Percentiles rank a stretch among this genome's conserved stretches.
Evolutionary conservation across 1,140 invertebrate species (phyloP).

Genomic region (Lanistes nyassanus): DNA sequence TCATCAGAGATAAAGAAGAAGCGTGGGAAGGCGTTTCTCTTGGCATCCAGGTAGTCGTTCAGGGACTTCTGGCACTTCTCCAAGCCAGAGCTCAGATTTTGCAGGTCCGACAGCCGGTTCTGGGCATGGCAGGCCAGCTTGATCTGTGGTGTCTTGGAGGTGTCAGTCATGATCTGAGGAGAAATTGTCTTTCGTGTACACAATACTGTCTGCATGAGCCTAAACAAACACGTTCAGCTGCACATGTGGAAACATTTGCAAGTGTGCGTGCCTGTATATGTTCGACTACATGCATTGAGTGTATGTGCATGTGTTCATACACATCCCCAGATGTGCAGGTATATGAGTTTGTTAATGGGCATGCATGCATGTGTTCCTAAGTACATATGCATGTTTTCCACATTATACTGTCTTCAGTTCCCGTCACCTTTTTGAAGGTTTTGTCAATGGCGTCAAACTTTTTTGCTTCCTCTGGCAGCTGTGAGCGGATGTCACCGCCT

Average conservation of each 20-base stretch:
- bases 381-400: no score
- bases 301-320: no score
- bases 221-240: no score
- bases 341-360: no score
- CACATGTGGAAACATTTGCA: no score
- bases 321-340: no score
- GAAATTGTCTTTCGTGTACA: no score
- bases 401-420: neutral
- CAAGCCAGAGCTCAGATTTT: constrained; percentile 77
- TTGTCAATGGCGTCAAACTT: constrained; percentile 91
- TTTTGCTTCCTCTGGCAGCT: constrained; percentile 86
- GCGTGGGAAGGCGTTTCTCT: constrained; percentile 85
- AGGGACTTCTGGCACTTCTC: constrained; percentile 92
- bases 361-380: no score
- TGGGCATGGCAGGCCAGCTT: constrained; percentile 78
- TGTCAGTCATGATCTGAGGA: constrained; percentile 82
- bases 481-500: constrained; percentile 83
- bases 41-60: constrained; percentile 88
- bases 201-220: no score
- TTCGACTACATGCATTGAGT: no score
- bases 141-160: constrained; percentile 80
- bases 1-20: constrained; percentile 95
- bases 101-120: constrained; percentile 80
- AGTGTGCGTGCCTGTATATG: no score
- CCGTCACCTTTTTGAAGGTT: constrained; percentile 76